Base-by-base conservation (phyloP, 2,797 vertebrate genomes). In the Neosilurus mollespiculum region DNA sequence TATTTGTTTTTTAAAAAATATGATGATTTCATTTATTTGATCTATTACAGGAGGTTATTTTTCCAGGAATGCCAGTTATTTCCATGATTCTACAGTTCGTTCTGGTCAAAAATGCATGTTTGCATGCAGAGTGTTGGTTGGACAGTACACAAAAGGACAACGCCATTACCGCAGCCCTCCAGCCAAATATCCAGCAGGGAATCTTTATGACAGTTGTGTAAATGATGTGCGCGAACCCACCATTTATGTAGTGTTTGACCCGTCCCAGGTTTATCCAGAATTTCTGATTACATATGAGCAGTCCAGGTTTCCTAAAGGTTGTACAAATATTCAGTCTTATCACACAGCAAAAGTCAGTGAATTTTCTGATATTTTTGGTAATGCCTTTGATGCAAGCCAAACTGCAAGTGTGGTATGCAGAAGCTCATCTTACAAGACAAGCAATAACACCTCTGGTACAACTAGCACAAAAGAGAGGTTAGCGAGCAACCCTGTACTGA, bases 31-130 rank as follows among this genome's bases (percentile, higher is more conserved):
- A 12, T 54, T 43, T 37, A 3, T n/a, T 80, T 53, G 26, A 85
- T 75, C 56, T 59, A 73, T 77, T 90, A 54, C 88, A 97, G 96
- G 96, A 81, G 96, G 95, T 84, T 96, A 96, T 90, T 96, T 96
- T 90, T 94, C 96, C 80, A 93, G 93, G 14, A 94, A 96, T 75
- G 94, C 95, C 0, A 93, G 92, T 0, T 96, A 96, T 67, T 97
- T 94, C 73, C 87, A 94, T 85, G 90, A 90, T 59, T 95, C 94
- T 90, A 91, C 93, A 53, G 85, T 59, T 0, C 1, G 86, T 0
- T 78, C 18, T 0, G 3, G 43, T 9, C 10, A 0, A 70, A 91
- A 89, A 85, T 87, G 58, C 20, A 95, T 97, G 95, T 97, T 97
- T 86, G 87, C 91, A 83, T 95, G 94, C 66, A 92, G 94, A 34